Conservation (phyloP, 2,797 vertebrate species). For the Anguilla marmorata region DNA sequence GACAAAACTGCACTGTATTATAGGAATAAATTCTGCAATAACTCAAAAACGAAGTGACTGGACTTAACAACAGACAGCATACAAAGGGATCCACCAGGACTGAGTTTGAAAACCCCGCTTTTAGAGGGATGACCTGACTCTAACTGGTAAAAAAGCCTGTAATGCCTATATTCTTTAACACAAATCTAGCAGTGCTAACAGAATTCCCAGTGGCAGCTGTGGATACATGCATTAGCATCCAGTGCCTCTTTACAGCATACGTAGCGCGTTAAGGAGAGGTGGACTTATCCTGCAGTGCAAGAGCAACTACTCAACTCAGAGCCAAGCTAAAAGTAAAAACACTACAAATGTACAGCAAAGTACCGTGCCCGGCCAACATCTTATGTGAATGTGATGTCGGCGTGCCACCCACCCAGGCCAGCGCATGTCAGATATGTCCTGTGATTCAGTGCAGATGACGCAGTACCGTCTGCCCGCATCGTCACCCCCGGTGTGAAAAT, state of each 20-base stretch:
- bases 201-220: not conserved
- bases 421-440: conserved; percentile 46
- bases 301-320: not conserved
- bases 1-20: not conserved
- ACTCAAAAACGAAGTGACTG: too few species aligned
- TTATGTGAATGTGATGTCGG: conserved; percentile 48
- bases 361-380: conserved; percentile 43
- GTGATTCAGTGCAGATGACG: conserved; percentile 59
- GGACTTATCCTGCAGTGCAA: not conserved
- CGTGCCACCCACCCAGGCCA: conserved; percentile 42
- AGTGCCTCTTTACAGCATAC: not conserved
- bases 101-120: not conserved
- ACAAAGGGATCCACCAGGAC: too few species aligned
- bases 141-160: not conserved
- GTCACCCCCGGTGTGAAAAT: conserved; percentile 64
- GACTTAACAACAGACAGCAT: too few species aligned
- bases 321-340: not conserved
- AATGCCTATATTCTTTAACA: not conserved
- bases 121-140: not conserved
- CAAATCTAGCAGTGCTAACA: not conserved
- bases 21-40: not conserved
- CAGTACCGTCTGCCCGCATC: conserved; percentile 58
- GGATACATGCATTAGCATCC: not conserved
- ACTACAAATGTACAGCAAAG: conserved; percentile 10
- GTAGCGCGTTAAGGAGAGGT: not conserved